Evolutionary conservation across 2,797 vertebrate genomes (phyloP), one percentile per base, ranked within the genome.

Genomic region (Acanthurus tractus): DNA sequence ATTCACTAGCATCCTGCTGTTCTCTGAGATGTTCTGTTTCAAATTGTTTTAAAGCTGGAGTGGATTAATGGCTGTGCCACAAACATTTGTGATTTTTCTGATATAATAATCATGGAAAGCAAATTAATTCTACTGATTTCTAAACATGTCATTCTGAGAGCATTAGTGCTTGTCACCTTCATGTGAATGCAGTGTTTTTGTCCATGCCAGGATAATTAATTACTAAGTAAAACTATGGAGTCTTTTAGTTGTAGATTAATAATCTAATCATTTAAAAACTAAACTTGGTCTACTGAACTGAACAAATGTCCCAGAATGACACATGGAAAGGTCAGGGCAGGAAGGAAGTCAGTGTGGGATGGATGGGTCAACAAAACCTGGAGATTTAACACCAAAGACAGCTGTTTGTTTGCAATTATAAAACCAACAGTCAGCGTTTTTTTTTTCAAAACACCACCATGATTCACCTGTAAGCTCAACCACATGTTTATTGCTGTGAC

Each of bases 41-140:
- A 65, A 75, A 70, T 10, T 52, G 20, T 17, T 81, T 70, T 65
- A 65, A 75, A 70, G 48, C 56, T 20, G 40, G 50, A 62, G 38
- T 70, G 22, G 23, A 72, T 44, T 63, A 59, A 70, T 49, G 6
- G 22, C n/a, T 44, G 34, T 68, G 36, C 42, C 20, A 9, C 59
- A 62, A 65, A 76, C 22, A 66, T 58, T 45, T 80, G 34, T 44
- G 15, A 50, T 69, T 36, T 65, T 49, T 77, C 38, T 76, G 59
- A 58, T 62, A 25, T 29, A 38, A 75, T 78, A 62, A 65, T 52
- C 12, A 58, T 18, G n/a, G 14, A 53, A 59, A 64, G 62, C 65
- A 71, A 73, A 83, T n/a, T 61, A 38, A 52, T 44, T 78, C n/a
- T 44, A 17, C 48, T 53, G 40, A 70, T 74, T 46, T 58, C 44